These are phyloP conservation scores for Pheucticus melanocephalus DNA, from an alignment of 2,113 vertebrate species.

Conservation along the genomic window DNA sequence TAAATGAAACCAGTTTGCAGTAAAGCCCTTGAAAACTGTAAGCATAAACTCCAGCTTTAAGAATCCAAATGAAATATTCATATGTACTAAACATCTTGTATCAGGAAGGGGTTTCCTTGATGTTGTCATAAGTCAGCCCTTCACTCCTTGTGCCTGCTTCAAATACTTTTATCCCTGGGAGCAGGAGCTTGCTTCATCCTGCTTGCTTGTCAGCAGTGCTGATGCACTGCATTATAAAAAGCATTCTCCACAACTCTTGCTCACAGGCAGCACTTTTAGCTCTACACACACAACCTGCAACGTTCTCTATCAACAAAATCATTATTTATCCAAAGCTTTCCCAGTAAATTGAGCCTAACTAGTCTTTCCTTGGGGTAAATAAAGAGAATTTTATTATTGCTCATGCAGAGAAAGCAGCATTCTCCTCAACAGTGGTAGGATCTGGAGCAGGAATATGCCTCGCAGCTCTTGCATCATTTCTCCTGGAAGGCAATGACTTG, in stretches of 20 bases:
- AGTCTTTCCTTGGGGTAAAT: not conserved
- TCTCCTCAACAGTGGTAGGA: not conserved
- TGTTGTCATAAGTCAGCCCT: slow-evolving; percentile 35
- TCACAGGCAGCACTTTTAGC: slow-evolving; percentile 35
- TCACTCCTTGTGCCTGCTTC: not conserved
- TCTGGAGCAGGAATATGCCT: not conserved
- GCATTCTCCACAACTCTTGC: not conserved
- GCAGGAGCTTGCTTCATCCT: not conserved
- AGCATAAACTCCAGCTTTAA: not conserved
- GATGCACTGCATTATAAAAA: slow-evolving; percentile 19
- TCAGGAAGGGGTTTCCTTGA: slow-evolving; percentile 8
- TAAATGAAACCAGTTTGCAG: not conserved
- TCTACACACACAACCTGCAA: not conserved
- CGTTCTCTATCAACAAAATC: not conserved
- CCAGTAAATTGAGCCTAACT: slow-evolving; percentile 26
- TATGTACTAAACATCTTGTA: not conserved
- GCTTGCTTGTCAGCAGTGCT: slow-evolving; percentile 28
- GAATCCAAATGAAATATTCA: slow-evolving; percentile 19
- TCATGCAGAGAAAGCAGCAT: not conserved
- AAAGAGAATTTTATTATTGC: not conserved
- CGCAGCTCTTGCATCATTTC: not conserved
- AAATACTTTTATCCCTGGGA: slow-evolving; percentile 25
- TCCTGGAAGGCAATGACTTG: not conserved
- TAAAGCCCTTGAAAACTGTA: not conserved
- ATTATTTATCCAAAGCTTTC: not conserved